A percentile compares a stretch with the other conserved stretches of the same genome.
Conservation (phyloP, 92 coral and sea anemone genomes). For the Paragorgia papillata region DNA sequence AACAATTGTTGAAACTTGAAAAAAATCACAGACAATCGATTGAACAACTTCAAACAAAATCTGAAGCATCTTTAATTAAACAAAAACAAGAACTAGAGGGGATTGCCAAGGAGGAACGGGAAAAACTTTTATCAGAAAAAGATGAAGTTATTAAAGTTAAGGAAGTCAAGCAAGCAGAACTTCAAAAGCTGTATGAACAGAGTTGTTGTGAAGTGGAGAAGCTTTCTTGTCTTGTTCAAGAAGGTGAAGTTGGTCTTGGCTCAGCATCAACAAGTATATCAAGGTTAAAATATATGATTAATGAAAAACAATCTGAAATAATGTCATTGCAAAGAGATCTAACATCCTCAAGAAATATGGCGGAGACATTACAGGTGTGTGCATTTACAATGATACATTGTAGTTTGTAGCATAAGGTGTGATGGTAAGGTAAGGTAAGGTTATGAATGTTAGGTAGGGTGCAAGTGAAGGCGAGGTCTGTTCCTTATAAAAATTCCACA, state of each 20-base stretch:
- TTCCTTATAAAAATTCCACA: too few relatives aligned
- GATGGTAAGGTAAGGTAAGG: too few relatives aligned
- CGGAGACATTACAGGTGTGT: slow-evolving; percentile 65
- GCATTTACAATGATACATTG: neutral
- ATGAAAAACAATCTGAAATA: slow-evolving; percentile 56
- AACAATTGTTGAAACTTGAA: slow-evolving; percentile 53
- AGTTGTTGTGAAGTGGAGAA: slow-evolving; percentile 68
- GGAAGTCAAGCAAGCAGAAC: slow-evolving; percentile 67
- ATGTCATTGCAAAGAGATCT: slow-evolving; percentile 70
- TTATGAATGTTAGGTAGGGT: too few relatives aligned
- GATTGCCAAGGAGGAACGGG: slow-evolving; percentile 67
- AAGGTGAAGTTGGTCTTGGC: slow-evolving; percentile 91
- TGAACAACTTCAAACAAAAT: slow-evolving; percentile 60
- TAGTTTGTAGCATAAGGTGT: too few relatives aligned
- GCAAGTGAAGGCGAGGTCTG: too few relatives aligned
- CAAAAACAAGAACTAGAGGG: slow-evolving; percentile 58
- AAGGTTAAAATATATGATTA: slow-evolving; percentile 66
- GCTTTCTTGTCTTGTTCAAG: slow-evolving; percentile 66
- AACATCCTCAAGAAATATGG: slow-evolving; percentile 55
- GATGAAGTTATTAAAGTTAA: slow-evolving; percentile 62
- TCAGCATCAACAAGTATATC: slow-evolving; percentile 83
- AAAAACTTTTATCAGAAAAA: slow-evolving; percentile 62
- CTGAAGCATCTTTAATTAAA: slow-evolving; percentile 49
- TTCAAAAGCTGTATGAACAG: slow-evolving; percentile 64
- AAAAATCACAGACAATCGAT: slow-evolving; percentile 57